phyloP scores from a whole-genome alignment of 2,797 vertebrate species.

The Catharus ustulatus region DNA sequence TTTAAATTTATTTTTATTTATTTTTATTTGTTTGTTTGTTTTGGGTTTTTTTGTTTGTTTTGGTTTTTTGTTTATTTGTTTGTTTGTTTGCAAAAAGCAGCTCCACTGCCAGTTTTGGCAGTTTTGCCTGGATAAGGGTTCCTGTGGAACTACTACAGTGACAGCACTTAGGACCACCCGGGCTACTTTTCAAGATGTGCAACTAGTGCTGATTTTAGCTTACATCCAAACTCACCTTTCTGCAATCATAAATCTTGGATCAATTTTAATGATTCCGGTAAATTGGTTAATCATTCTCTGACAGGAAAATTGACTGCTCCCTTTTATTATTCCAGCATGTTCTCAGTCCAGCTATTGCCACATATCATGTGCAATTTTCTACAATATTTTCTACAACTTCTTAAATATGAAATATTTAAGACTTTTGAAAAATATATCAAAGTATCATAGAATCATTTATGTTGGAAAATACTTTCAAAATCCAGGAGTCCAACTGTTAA shows the following conservation, averaged over 20 bases:
- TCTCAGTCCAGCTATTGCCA: not conserved
- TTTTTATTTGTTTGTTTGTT: not conserved
- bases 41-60: not conserved
- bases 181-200: not conserved
- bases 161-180: not conserved
- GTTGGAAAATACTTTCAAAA: not conserved
- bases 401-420: not conserved
- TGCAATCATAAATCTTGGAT: not conserved
- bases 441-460: not conserved
- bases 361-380: not conserved
- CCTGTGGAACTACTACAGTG: not conserved
- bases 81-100: not conserved
- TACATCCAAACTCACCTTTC: not conserved
- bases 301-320: not conserved
- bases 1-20: too few relatives aligned
- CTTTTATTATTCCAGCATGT: not conserved
- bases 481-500: not conserved
- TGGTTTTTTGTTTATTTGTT: too few relatives aligned
- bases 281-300: not conserved
- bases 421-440: not conserved
- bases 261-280: not conserved
- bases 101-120: not conserved
- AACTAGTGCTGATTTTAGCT: not conserved
- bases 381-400: not conserved
- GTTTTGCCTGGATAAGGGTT: not conserved